Base-by-base conservation (phyloP, 2,888 invertebrate species). In the Papilio elwesi region DNA sequence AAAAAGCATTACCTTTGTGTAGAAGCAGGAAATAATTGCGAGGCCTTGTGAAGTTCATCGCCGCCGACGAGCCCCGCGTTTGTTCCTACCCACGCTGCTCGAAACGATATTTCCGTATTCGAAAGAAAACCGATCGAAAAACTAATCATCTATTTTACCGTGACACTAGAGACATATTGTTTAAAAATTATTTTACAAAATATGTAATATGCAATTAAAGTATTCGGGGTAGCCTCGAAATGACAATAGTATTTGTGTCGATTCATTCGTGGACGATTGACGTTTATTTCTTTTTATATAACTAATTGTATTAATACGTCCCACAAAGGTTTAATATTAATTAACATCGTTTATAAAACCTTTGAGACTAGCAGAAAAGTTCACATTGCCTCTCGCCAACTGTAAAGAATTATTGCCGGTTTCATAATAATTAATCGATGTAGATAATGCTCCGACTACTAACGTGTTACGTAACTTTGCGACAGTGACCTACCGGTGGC, bases 401-500 rank as follows among this genome's bases (percentile, higher is more conserved):
- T 59, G 9, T 2, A n/a, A 15, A 10, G n/a, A 62, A 13, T 51
- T 16, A 52, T 52, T 63, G 6, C 26, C 15, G 47, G 53, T 62
- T 52, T 43, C 59, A 9, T 62, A 62, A 43, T 62, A 62, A 43
- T 62, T n/a, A 62, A 43, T 62, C 59, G 59, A 62, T 15, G 59
- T 43, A 59, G 16, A 59, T 59, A 13, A 5, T 16, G 84, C 53
- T 43, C 6, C 38, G 85, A 88, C 88, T 88, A 71, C 77, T 80
- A 76, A 83, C 86, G 85, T 90, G 87, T 93, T 92, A 92, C 88
- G 91, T 89, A 92, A 92, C 84, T 77, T 78, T 48, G 82, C 90
- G 93, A 92, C 93, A 93, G 91, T 93, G 93, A 93, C 93, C 93
- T 87, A 92, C 89, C 88, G 85, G 78, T 82, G 83, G 79, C 82